phyloP scores from a whole-genome alignment of 2,113 vertebrate genomes.

The Psittacula cyanocephala region DNA sequence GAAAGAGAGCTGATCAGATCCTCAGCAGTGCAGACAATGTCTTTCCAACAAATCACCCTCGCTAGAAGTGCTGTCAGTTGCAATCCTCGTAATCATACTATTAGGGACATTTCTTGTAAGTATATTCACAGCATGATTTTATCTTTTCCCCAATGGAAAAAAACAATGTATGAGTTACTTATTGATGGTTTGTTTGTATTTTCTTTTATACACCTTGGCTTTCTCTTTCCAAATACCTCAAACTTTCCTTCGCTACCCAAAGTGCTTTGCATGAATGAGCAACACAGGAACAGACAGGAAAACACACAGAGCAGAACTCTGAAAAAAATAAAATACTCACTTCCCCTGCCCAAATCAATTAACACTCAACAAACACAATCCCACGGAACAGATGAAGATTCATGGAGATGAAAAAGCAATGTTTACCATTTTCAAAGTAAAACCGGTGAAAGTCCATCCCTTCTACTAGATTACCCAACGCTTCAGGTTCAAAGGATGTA shows the following conservation, averaged over 20 bases:
- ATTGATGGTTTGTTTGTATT: neutral
- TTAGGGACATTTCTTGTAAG: neutral
- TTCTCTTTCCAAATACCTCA: neutral
- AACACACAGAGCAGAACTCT: neutral
- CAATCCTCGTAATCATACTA: neutral
- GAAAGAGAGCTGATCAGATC: neutral
- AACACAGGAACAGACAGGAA: neutral
- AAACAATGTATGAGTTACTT: neutral
- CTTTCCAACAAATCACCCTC: neutral
- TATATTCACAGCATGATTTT: neutral
- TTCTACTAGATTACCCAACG: conserved; percentile 95
- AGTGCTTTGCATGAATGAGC: neutral
- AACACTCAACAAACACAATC: neutral
- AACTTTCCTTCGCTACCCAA: neutral
- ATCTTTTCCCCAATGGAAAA: neutral
- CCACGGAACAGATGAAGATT: neutral
- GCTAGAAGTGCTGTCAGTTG: neutral
- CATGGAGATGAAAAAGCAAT: neutral
- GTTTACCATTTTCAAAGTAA: conserved; percentile 95
- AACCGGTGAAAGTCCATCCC: conserved; percentile 97
- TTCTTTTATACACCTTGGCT: neutral
- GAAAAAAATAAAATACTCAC: neutral
- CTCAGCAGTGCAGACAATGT: neutral
- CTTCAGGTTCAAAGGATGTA: conserved; percentile 96
- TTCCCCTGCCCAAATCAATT: neutral